phyloP scores from a whole-genome alignment of 1,140 invertebrate species.

The Anastrepha obliqua region DNA sequence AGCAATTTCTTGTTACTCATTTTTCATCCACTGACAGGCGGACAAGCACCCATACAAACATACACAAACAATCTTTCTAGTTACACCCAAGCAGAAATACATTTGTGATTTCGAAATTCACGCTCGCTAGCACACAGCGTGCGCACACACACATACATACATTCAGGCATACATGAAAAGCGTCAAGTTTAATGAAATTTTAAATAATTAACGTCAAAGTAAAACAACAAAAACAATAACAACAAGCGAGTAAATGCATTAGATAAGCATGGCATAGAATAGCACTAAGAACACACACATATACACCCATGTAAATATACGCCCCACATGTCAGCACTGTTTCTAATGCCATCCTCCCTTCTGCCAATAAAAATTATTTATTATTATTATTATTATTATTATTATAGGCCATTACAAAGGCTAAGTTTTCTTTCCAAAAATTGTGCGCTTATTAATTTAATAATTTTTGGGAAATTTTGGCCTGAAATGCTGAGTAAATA shows the following conservation, averaged over 20 bases:
- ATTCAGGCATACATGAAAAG: background rate
- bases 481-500: background rate
- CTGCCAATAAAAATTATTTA: constrained; percentile 9
- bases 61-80: background rate
- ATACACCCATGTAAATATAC: no score
- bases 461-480: background rate
- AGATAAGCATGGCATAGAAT: background rate
- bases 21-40: constrained; percentile 42
- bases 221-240: background rate
- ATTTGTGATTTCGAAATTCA: constrained; percentile 19
- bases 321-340: background rate
- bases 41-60: background rate
- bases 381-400: no score
- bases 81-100: background rate
- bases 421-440: background rate
- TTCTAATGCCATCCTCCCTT: background rate
- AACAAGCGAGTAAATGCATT: background rate
- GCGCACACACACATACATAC: background rate
- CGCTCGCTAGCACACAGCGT: background rate
- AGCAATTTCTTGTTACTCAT: background rate
- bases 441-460: background rate
- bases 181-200: constrained; percentile 18
- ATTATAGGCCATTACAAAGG: background rate
- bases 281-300: no score
- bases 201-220: background rate